Percentiles rank a stretch among this genome's conserved stretches.
phyloP scores from a whole-genome alignment of 2,113 vertebrate genomes.

The Gambusia holbrooki region DNA sequence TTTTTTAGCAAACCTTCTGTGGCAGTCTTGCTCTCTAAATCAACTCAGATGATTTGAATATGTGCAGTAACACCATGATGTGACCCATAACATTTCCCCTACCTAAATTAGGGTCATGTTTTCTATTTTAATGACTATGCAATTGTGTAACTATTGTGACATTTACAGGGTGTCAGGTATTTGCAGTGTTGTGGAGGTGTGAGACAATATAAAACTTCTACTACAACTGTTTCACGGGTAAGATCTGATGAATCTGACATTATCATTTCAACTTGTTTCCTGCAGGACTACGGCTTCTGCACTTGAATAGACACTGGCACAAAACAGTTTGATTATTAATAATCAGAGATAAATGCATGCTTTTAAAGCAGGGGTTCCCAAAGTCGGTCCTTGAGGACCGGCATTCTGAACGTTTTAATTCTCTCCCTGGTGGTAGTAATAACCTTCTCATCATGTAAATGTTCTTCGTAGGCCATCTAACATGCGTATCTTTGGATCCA shows the following conservation, averaged over 20 bases:
- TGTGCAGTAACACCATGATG: neutral
- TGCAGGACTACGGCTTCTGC: neutral
- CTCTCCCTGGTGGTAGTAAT: no score
- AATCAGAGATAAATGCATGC: neutral
- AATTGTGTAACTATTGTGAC: slow-evolving; percentile 75
- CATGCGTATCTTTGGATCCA: no score
- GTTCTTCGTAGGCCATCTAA: no score
- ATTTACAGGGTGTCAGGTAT: slow-evolving; percentile 79
- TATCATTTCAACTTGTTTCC: slow-evolving; percentile 61
- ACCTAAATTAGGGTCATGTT: neutral
- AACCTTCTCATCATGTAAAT: no score
- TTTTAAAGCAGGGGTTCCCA: neutral
- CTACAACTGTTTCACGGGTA: slow-evolving; percentile 87
- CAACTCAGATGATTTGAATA: neutral
- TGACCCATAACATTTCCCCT: neutral
- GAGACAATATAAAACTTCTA: slow-evolving; percentile 87
- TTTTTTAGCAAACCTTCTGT: no score
- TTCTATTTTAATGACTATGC: slow-evolving; percentile 28
- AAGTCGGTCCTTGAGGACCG: no score
- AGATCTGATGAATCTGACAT: slow-evolving; percentile 86
- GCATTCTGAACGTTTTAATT: no score
- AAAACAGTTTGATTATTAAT: no score
- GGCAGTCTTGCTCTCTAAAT: neutral
- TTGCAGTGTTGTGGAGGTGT: slow-evolving; percentile 81
- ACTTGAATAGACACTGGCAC: neutral